Conservation (phyloP, 2,113 vertebrate genomes). For the Cheirogaleus medius region DNA sequence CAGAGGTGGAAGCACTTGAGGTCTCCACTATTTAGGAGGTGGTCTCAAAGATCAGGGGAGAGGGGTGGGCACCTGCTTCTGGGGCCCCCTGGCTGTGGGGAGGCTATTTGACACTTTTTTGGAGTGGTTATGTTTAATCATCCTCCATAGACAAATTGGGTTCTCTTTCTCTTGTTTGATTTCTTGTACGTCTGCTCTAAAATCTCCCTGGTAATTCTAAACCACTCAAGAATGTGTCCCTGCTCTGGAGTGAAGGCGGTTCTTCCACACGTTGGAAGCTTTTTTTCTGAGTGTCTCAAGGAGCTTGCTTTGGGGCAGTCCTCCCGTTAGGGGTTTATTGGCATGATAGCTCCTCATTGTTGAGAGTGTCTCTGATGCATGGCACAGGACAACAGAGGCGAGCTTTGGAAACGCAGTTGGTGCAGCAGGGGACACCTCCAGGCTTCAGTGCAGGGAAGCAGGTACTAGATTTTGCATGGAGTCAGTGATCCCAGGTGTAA, state of each 20-base stretch:
- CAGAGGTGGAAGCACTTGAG: not conserved
- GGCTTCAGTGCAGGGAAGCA: not conserved
- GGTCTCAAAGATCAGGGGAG: not conserved
- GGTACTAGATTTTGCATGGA: not conserved
- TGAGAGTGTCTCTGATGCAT: not conserved
- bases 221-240: fast-evolving
- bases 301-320: not conserved
- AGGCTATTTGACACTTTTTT: not conserved
- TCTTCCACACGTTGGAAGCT: not conserved
- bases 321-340: fast-evolving
- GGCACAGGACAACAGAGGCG: not conserved
- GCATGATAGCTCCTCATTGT: fast-evolving
- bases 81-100: not conserved
- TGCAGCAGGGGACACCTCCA: not conserved
- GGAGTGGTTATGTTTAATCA: not conserved
- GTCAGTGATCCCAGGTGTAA: not conserved
- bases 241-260: not conserved
- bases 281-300: not conserved
- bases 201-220: not conserved
- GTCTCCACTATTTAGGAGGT: not conserved
- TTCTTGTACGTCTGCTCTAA: not conserved
- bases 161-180: not conserved
- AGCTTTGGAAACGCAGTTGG: not conserved
- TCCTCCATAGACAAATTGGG: fast-evolving
- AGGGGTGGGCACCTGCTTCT: not conserved